phyloP scores from a whole-genome alignment of 2,797 vertebrate genomes.

The Notolabrus celidotus region DNA sequence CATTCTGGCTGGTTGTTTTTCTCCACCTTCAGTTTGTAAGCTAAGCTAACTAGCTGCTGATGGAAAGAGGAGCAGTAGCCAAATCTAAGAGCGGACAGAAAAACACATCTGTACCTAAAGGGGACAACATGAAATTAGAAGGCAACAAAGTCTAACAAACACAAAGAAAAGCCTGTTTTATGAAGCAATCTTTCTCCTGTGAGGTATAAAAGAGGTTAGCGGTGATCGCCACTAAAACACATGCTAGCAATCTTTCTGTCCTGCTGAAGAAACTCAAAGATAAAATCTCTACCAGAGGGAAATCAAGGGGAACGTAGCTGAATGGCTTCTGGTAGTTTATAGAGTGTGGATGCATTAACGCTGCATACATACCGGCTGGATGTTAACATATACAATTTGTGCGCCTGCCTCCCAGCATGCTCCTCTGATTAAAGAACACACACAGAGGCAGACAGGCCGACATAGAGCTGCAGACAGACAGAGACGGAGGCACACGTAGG shows the following conservation, averaged over 20 bases:
- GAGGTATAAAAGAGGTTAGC: constrained; percentile 40
- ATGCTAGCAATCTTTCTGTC: constrained; percentile 72
- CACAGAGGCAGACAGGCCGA: constrained; percentile 52
- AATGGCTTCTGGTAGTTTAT: constrained; percentile 65
- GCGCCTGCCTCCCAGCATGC: constrained; percentile 7
- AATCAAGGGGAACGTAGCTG: constrained; percentile 52
- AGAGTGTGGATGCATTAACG: constrained; percentile 68
- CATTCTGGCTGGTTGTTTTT: neutral
- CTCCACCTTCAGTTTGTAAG: constrained; percentile 10
- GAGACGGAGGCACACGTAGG: constrained; percentile 8
- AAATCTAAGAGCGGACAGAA: constrained; percentile 4
- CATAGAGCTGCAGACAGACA: constrained; percentile 30
- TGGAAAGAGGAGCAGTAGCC: neutral
- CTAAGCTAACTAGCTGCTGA: neutral
- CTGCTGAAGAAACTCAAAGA: constrained; percentile 63
- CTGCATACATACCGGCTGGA: constrained; percentile 45
- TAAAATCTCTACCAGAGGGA: constrained; percentile 67
- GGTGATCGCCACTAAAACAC: constrained; percentile 55
- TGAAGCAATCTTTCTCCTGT: constrained; percentile 28
- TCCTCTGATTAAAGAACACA: constrained; percentile 55
- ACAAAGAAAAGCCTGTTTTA: constrained; percentile 22
- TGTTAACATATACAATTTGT: constrained; percentile 57
- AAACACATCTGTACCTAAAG: neutral
- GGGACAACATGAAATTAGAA: constrained; percentile 5
- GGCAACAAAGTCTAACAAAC: constrained; percentile 19